Base-by-base conservation (phyloP, 53 echinoderm and acorn worm genomes). In the Glandiceps talaboti region DNA sequence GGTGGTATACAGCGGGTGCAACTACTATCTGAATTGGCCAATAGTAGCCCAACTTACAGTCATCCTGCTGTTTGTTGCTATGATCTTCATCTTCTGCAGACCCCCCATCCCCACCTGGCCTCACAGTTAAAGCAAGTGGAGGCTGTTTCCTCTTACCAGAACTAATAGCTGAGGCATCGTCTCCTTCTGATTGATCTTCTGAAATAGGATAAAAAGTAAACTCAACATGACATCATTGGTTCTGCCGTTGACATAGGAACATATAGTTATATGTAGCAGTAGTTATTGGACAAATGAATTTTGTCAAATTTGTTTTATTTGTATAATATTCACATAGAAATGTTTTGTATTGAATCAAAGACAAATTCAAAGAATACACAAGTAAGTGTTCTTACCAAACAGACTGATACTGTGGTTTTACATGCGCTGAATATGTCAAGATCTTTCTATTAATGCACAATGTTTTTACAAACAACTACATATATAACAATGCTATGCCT, bases 131-230 rank as follows among this genome's bases (percentile, higher is more conserved):
- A 6, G 94, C 86, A 20, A 89, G 82, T 45, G 6, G 64, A 32
- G 79, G 79, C 32, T 90, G 82, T 82, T 87, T 86, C 30, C 80
- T 80, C 32, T 86, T 87, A 14, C 89, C 87, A 82, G 89, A 86
- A 31, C 92, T 74, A 79, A 27, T 28, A 30, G 31, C 31, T 30
- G 79, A 78, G 1, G 31, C n/a, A 27, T 99, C 99, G 6, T 99
- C 93, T 73, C 86, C 33, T 77, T 99, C 99, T 81, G 91, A 99
- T 75, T 99, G 93, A 85, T 99, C 91, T 73, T 99, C 99, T 99
- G 84, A 1, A 30, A 29, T 1, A 81, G 32, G 75, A 10, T 45
- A 45, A 45, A 12, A 45, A 12, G n/a, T n/a, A n/a, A n/a, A n/a
- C n/a, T n/a, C n/a, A n/a, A n/a, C n/a, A n/a, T n/a, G n/a, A n/a